These are phyloP conservation scores for Tetraodon nigroviridis DNA, from an alignment of 2,113 vertebrate species.

Conservation along the genomic window DNA sequence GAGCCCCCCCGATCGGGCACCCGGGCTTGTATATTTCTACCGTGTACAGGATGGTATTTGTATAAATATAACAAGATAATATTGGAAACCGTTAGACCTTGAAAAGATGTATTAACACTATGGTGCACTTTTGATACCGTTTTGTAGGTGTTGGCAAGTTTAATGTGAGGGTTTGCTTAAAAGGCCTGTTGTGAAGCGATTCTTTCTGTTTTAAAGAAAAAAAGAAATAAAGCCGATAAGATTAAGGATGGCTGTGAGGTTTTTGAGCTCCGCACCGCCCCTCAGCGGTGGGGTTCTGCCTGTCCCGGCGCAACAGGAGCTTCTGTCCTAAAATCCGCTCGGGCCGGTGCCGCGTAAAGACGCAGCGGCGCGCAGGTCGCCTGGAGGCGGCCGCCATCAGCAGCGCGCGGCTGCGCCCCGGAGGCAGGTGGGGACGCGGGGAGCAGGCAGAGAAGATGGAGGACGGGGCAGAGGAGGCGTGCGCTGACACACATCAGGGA, in stretches of 20 bases:
- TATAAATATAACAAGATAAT: conserved; percentile 79
- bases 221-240: conserved; percentile 75
- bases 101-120: conserved; percentile 81
- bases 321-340: conserved; percentile 50
- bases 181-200: conserved; percentile 80
- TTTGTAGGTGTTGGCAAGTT: conserved; percentile 83
- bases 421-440: conserved; percentile 13
- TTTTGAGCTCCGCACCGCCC: conserved; percentile 34
- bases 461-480: conserved; percentile 17
- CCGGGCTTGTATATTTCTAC: conserved; percentile 80
- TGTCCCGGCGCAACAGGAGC: conserved; percentile 35
- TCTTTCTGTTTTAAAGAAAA: conserved; percentile 86
- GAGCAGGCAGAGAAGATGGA: conserved; percentile 47
- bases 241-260: conserved; percentile 41
- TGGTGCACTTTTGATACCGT: conserved; percentile 88
- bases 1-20: conserved; percentile 26
- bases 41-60: conserved; percentile 87
- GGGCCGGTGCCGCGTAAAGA: conserved; percentile 15
- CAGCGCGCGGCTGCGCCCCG: not conserved
- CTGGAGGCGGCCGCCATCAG: not conserved
- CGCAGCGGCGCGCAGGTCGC: too few species aligned
- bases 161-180: conserved; percentile 81
- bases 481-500: conserved; percentile 65
- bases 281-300: conserved; percentile 17
- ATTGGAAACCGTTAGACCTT: conserved; percentile 71